Base-by-base conservation (phyloP, 2,113 vertebrate genomes). In the Amazona vittata region DNA sequence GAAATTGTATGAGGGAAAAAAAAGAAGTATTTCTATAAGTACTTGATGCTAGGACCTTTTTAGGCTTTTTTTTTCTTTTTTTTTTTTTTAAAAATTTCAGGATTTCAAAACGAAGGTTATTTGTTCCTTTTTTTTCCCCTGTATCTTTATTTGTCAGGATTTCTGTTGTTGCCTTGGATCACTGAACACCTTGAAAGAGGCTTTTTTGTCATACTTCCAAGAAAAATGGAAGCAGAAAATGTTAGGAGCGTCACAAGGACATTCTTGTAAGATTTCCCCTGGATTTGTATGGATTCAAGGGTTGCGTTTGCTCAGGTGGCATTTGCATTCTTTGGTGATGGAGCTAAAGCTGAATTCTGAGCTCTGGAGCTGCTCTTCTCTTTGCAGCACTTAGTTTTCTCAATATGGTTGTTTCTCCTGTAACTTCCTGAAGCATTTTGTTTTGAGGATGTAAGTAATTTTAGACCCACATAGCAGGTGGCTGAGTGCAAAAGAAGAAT, bases 401-500 rank as follows among this genome's bases (percentile, higher is more conserved):
- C 22, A 31, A 59, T 84, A 80, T 47, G 29, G 6, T 50, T 83
- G 47, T 87, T 83, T 86, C 39, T 80, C 69, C 87, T 80, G 70
- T 75, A 86, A 1, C 86, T 85, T 94, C 53, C 57, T 79, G 49
- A 93, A 67, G 39, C 39, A 35, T 94, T 95, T 91, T 86, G 89
- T 68, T 73, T 86, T 95, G 74, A 94, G 28, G 47, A 31, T 86
- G 35, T 92, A 84, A 73, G 73, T 96, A 64, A 91, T 94, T 96
- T 90, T 41, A 71, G 88, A 91, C 90, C 57, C 9, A 35, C 35
- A 3, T 60, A 86, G 41, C 88, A 95, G 74, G 35, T 20, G 1
- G 37, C n/a, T 92, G 64, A 92, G 55, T 81, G 59, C 77, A 90
- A 95, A 96, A 95, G 82, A 88, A 97, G 93, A 97, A 95, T 96